Evolutionary conservation across 1,140 invertebrate species (phyloP), one percentile per base, ranked within the genome.

Genomic region (Chymomyza costata): DNA sequence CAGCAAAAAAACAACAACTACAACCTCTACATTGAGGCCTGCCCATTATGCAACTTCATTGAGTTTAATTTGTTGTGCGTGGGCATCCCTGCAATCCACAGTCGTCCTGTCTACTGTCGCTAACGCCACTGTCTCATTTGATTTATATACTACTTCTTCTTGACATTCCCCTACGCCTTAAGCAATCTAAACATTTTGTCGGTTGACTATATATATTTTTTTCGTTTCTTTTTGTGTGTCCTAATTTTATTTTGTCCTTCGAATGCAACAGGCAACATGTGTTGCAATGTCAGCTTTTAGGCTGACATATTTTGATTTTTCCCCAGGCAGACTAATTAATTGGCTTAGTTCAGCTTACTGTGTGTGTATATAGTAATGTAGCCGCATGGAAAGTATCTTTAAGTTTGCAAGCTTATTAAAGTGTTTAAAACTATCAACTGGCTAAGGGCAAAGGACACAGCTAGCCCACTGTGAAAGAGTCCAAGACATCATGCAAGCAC

Each of bases 41-140:
- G 44, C 43, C 67, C 46, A 80, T 78, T 80, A 78, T 78, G 73
- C 74, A 80, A 81, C 68, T 73, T 73, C 73, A 81, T 80, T 80
- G 73, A 74, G 59, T 61, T 80, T 80, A 73, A 80, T 80, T 80
- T 80, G 71, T 66, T 78, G 71, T 61, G 30, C 50, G 57, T 25
- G 14, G 1, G 19, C 16, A n/a, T n/a, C n/a, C n/a, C n/a, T n/a
- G n/a, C n/a, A n/a, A n/a, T n/a, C n/a, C n/a, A n/a, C 28, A 28
- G 2, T n/a, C 18, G 47, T n/a, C 64, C 50, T 21, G 45, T 46
- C 40, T 16, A 37, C 17, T 11, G 21, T 17, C 54, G 43, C 34
- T 41, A 30, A 43, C 28, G 52, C 54, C 3, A 6, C 3, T 34
- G 31, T 34, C 3, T 34, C 3, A 3, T 6, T 34, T 80, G 73